phyloP scores from a whole-genome alignment of 2,888 invertebrate genomes.

The Synanthedon vespiformis region DNA sequence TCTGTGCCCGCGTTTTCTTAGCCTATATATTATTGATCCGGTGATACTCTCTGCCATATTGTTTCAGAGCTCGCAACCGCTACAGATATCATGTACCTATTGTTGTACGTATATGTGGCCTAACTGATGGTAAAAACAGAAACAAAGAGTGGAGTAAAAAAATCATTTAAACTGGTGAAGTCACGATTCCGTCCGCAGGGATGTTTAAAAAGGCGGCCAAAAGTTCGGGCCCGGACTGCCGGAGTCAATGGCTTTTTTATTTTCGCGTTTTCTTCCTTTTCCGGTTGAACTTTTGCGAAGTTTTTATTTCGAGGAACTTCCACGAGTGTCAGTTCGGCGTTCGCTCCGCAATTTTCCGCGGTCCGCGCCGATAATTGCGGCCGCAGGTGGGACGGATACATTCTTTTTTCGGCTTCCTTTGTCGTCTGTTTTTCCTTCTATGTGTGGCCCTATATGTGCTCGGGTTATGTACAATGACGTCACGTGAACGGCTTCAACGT shows the following conservation, averaged over 20 bases:
- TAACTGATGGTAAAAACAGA: background rate
- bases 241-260: slow-evolving; percentile 69
- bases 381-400: slow-evolving; percentile 48
- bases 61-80: slow-evolving; percentile 20
- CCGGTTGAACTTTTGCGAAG: slow-evolving; percentile 63
- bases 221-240: slow-evolving; percentile 51
- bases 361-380: slow-evolving; percentile 64
- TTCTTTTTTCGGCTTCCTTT: slow-evolving; percentile 14
- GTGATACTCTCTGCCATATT: slow-evolving; percentile 44
- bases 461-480: slow-evolving; percentile 3
- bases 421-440: background rate
- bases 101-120: background rate
- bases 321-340: slow-evolving; percentile 66
- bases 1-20: slow-evolving; percentile 45
- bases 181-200: slow-evolving; percentile 46
- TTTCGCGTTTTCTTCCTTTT: slow-evolving; percentile 60
- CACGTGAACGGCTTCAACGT: slow-evolving; percentile 15
- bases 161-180: slow-evolving; percentile 25
- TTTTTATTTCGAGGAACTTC: slow-evolving; percentile 64
- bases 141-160: background rate
- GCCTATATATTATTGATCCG: slow-evolving; percentile 67
- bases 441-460: background rate
- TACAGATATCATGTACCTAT: background rate
- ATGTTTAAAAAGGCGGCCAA: slow-evolving; percentile 55
- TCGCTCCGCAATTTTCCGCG: slow-evolving; percentile 62